Conservation (phyloP, 64 coral and sea anemone genomes). For the Anthopleura sola region DNA sequence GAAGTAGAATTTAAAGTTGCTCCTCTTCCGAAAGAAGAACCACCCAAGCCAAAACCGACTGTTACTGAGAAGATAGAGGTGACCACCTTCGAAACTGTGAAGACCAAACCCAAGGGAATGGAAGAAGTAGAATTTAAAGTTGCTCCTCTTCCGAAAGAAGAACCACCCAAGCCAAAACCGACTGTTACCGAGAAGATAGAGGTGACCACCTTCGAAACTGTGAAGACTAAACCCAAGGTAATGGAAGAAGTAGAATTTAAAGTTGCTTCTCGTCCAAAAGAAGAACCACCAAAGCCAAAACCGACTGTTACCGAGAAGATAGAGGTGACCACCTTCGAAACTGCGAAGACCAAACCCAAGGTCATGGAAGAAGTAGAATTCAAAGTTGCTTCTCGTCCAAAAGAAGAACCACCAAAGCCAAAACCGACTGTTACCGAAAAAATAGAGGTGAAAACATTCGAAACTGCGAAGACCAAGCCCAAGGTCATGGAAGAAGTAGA, state of each 20-base stretch:
- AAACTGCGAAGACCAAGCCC: neutral
- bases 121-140: slow-evolving; percentile 2
- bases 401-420: neutral
- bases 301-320: neutral
- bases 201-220: neutral
- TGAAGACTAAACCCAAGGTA: neutral
- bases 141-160: neutral
- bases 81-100: neutral
- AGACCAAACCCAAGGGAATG: neutral
- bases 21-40: neutral
- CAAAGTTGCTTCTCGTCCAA: neutral
- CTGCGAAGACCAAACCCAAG: too few species aligned
- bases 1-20: neutral
- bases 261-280: neutral
- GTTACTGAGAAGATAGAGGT: neutral
- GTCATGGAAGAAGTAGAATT: neutral
- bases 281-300: neutral
- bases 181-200: neutral
- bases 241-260: neutral
- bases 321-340: neutral
- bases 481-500: neutral
- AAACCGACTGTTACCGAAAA: neutral
- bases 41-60: neutral
- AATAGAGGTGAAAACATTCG: neutral
- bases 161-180: neutral